Evolutionary conservation across 1,140 invertebrate species (phyloP), one percentile per base, ranked within the genome.

Genomic region (Drosophila jambulina): DNA sequence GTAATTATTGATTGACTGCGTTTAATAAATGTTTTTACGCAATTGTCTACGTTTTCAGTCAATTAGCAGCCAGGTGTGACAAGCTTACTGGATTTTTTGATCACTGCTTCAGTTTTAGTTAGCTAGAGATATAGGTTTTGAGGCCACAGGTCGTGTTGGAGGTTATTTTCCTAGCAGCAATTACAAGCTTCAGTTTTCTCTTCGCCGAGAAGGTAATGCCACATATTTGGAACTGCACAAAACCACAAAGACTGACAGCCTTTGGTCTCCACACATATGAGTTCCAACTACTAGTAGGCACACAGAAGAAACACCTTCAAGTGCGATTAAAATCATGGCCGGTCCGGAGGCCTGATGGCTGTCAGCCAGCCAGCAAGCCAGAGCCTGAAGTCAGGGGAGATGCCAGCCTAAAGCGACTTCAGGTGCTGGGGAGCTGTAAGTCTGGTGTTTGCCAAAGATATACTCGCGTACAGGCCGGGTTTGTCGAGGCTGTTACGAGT

Each of bases 361-460:
- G 67, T 68, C 67, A 54, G 67, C 38, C 67, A 68, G 36, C 36
- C 36, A 29, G 61, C 40, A n/a, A 32, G 61, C 12, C 29, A 42
- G 62, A 54, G 51, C 29, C 51, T 34, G 51, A 53, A 53, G 51
- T 34, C 51, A 36, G 51, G 51, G 21, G 29, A 53, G 51, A 54
- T 54, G 67, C 62, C 67, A 68, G 46, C 53, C 38, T 15, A 29
- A 43, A 32, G 62, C 40, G 9, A 25, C 34, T 64, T 58, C 62
- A 65, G 57, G 36, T 69, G 65, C 53, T 12, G 36, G 46, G 32
- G 48, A 68, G 78, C 84, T 85, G 82, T 85, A 85, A 85, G 84
- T 70, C 53, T 67, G 65, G 63, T 67, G 63, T 68, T 68, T 81
- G 85, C 81, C 75, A 88, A 87, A 87, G 76, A 87, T 82, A 82